phyloP scores from a whole-genome alignment of 2,797 vertebrate species.

The Rhinichthys osculus region DNA sequence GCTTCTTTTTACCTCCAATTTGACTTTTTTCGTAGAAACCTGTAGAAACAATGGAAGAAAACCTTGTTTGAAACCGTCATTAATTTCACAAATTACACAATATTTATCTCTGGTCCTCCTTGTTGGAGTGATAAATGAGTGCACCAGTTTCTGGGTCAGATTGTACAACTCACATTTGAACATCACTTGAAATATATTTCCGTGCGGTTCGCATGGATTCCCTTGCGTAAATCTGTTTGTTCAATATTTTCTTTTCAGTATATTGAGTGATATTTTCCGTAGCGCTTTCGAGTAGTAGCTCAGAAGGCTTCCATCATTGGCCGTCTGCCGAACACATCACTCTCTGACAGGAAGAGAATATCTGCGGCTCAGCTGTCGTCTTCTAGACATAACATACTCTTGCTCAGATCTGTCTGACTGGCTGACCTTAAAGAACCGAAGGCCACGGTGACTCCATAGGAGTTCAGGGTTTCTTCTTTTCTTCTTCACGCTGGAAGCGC shows the following conservation, averaged over 20 bases:
- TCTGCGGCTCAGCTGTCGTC: constrained; percentile 37
- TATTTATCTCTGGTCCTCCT: not conserved
- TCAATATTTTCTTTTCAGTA: constrained; percentile 33
- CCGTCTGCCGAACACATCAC: constrained; percentile 34
- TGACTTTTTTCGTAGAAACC: not conserved
- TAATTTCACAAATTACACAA: constrained; percentile 15
- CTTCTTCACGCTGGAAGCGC: not conserved
- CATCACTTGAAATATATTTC: constrained; percentile 1
- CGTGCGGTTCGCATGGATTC: not conserved
- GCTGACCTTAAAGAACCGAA: not conserved
- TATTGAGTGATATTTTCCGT: constrained; percentile 53
- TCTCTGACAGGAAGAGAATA: constrained; percentile 50
- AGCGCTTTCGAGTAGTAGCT: constrained; percentile 33
- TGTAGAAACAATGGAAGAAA: constrained; percentile 4
- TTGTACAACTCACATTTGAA: not conserved
- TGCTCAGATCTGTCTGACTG: constrained; percentile 32
- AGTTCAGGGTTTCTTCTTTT: constrained; percentile 27
- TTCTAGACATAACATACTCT: constrained; percentile 36
- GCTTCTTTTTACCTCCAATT: not conserved
- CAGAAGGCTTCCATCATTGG: constrained; percentile 44
- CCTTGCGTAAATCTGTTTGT: constrained; percentile 15
- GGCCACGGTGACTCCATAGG: constrained; percentile 5
- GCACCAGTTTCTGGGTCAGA: not conserved
- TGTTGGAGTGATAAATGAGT: not conserved
- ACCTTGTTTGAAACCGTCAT: not conserved